Evolutionary conservation across 2,888 invertebrate genomes (phyloP).

Genomic region (Cacoxenus indagator): DNA sequence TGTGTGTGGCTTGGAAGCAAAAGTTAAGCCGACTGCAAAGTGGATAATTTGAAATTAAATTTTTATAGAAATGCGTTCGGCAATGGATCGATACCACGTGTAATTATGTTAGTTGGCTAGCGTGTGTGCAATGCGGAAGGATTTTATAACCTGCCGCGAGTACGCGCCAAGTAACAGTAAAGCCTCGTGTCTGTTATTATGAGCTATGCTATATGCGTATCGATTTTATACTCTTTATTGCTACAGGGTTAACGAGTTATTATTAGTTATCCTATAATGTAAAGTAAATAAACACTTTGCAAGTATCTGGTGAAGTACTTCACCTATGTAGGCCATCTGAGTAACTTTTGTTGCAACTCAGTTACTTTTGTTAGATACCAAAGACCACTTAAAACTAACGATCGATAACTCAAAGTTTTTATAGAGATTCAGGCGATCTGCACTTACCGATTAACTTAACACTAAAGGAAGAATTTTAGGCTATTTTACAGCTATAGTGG

Average conservation of each 20-base stretch:
- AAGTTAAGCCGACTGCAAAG: not conserved
- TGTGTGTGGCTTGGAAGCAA: not conserved
- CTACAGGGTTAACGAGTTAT: not conserved
- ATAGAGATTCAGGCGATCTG: not conserved
- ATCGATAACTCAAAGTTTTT: not conserved
- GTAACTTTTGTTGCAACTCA: no score
- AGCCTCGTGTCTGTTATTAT: not conserved
- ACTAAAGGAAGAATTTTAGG: constrained; percentile 30
- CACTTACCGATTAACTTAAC: constrained; percentile 14
- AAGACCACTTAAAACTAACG: not conserved
- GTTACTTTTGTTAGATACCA: no score
- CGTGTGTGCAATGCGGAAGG: not conserved
- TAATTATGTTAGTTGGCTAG: constrained; percentile 12
- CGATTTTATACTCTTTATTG: not conserved
- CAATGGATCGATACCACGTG: not conserved
- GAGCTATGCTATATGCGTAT: not conserved
- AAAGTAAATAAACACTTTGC: no score
- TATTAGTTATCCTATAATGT: not conserved
- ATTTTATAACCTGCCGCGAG: not conserved
- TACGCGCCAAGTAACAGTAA: not conserved
- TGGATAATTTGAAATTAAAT: constrained; percentile 11
- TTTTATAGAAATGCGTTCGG: not conserved
- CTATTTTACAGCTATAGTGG: constrained; percentile 23
- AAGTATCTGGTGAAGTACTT: no score
- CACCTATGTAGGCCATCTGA: no score